These are phyloP conservation scores for Agonopterix arenella DNA, from an alignment of 2,888 invertebrate genomes.

Conservation along the genomic window DNA sequence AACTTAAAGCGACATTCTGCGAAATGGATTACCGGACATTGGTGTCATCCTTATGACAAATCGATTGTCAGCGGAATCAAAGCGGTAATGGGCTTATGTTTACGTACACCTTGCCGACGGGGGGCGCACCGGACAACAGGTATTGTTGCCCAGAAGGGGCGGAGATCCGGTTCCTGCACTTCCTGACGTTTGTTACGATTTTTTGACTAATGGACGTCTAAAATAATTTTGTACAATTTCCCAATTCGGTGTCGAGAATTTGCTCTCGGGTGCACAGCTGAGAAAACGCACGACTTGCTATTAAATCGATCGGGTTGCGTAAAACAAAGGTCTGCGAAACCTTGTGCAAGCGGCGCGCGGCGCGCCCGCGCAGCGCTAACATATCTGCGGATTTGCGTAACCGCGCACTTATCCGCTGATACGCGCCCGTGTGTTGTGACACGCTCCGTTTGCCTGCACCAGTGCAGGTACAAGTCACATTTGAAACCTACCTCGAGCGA, in stretches of 20 bases:
- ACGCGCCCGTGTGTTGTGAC: constrained; percentile 67
- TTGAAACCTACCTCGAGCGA: constrained; percentile 23
- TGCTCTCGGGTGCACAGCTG: constrained; percentile 56
- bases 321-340: constrained; percentile 77
- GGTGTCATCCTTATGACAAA: constrained; percentile 53
- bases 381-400: constrained; percentile 77
- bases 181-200: constrained; percentile 28
- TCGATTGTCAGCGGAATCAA: constrained; percentile 40
- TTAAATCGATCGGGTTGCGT: constrained; percentile 75
- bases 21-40: constrained; percentile 57
- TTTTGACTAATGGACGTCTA: constrained; percentile 5
- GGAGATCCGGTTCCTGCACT: constrained; percentile 24
- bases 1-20: constrained; percentile 23
- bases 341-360: constrained; percentile 76
- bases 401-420: constrained; percentile 72
- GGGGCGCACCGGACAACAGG: constrained; percentile 28
- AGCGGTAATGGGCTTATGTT: constrained; percentile 32
- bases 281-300: constrained; percentile 71
- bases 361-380: constrained; percentile 66
- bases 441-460: constrained; percentile 58
- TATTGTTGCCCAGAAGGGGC: constrained; percentile 31
- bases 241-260: constrained; percentile 36
- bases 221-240: constrained; percentile 27
- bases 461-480: constrained; percentile 30
- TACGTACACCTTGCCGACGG: constrained; percentile 30